These are phyloP conservation scores for Morelia viridis DNA, from an alignment of 2,797 vertebrate species.

Conservation along the genomic window DNA sequence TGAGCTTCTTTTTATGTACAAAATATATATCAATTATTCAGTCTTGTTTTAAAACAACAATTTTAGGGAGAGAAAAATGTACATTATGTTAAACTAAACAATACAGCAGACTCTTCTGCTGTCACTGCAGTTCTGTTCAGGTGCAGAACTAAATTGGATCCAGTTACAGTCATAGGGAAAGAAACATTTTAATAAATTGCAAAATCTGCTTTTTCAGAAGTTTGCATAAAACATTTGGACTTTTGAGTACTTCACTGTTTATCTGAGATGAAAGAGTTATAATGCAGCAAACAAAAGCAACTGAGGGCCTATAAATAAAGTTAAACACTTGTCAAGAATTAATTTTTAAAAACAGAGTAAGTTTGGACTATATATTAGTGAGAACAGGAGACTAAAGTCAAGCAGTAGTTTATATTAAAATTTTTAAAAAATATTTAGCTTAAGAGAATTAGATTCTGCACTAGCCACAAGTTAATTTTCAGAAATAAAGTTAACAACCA, in stretches of 20 bases:
- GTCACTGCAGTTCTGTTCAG: conserved; percentile 25
- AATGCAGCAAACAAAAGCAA: conserved; percentile 11
- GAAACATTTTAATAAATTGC: conserved; percentile 7
- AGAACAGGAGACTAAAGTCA: neutral
- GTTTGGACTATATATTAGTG: neutral
- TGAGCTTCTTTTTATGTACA: conserved; percentile 32
- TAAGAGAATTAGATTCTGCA: neutral
- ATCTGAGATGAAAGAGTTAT: conserved; percentile 2
- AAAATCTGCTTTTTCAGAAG: conserved; percentile 11
- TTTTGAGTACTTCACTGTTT: neutral
- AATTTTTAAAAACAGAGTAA: conserved; percentile 41
- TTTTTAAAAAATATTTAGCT: neutral
- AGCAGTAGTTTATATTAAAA: neutral
- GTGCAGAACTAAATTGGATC: conserved; percentile 29
- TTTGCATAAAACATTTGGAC: neutral
- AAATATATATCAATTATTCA: neutral
- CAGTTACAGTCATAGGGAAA: conserved; percentile 25
- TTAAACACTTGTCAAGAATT: conserved; percentile 55
- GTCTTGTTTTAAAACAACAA: conserved; percentile 24
- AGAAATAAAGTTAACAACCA: rapidly evolving
- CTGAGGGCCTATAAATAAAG: neutral
- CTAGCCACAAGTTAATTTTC: neutral
- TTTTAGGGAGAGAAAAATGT: conserved; percentile 26
- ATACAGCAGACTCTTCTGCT: conserved; percentile 17
- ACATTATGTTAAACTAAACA: conserved; percentile 19